Evolutionary conservation across 2,797 vertebrate genomes (phyloP).

Genomic region (Chloroceryle amazona): DNA sequence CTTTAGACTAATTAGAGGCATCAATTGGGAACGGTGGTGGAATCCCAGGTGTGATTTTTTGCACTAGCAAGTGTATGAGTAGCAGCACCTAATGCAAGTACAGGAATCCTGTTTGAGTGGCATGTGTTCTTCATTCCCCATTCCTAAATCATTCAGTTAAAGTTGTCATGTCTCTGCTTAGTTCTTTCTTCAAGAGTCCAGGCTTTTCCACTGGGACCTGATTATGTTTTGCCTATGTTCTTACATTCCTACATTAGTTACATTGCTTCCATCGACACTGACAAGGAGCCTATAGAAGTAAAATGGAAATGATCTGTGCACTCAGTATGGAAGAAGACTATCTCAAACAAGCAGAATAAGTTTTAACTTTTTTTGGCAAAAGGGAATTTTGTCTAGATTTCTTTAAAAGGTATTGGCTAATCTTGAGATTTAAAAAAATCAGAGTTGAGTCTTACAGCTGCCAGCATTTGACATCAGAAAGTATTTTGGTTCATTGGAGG

Average conservation of each 20-base stretch:
- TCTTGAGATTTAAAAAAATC: background rate
- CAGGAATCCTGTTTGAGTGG: background rate
- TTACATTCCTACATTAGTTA: background rate
- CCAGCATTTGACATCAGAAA: background rate
- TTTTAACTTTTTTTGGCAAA: background rate
- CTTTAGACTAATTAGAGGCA: too few relatives aligned
- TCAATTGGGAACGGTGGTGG: background rate
- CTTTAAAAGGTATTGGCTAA: background rate
- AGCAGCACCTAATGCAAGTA: background rate
- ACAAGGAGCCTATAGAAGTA: background rate
- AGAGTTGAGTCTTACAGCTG: background rate
- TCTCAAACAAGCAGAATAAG: background rate
- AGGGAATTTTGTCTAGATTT: background rate
- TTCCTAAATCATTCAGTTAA: background rate
- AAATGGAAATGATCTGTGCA: background rate
- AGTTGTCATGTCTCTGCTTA: background rate
- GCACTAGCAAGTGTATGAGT: background rate
- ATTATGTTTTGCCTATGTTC: background rate
- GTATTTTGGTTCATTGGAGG: background rate
- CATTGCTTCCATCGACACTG: background rate
- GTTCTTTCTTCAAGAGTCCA: background rate
- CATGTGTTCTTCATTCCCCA: background rate
- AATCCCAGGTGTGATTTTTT: background rate
- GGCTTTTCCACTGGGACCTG: background rate
- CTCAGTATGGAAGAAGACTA: background rate